phyloP scores from a whole-genome alignment of 2,888 invertebrate genomes.

The Acrocyrtus sp. region DNA sequence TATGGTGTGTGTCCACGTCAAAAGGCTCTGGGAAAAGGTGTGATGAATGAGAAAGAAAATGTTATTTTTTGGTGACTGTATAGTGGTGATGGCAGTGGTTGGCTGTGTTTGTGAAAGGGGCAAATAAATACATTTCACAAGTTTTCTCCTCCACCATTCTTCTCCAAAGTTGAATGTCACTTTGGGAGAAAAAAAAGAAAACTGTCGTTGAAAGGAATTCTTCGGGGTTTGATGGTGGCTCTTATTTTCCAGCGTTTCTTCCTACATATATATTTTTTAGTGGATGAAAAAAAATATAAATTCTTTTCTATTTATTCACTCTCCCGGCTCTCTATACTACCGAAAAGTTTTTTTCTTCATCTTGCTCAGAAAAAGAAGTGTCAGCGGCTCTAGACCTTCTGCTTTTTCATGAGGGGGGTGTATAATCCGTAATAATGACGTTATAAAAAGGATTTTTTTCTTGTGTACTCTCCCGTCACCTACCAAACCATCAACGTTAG shows the following conservation, averaged over 20 bases:
- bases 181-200: conserved; percentile 4
- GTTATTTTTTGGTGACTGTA: background rate
- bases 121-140: conserved; percentile 39
- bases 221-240: conserved; percentile 11
- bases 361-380: conserved; percentile 20
- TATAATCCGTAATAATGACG: background rate
- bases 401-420: background rate
- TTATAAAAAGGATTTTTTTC: conserved; percentile 7
- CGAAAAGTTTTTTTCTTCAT: conserved; percentile 19
- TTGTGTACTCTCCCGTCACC: conserved; percentile 23
- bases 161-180: background rate
- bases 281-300: conserved; percentile 24
- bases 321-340: too few species aligned
- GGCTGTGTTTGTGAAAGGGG: conserved; percentile 22
- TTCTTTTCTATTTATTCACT: conserved; percentile 35
- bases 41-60: too few species aligned
- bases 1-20: too few species aligned
- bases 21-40: too few species aligned
- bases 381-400: conserved; percentile 25
- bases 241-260: background rate
- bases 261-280: background rate
- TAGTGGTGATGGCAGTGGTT: conserved; percentile 27
- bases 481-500: too few species aligned
- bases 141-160: conserved; percentile 2
- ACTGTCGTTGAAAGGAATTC: conserved; percentile 15